Base-by-base conservation (phyloP, 2,797 vertebrate genomes). In the Dicrostonyx torquatus region DNA sequence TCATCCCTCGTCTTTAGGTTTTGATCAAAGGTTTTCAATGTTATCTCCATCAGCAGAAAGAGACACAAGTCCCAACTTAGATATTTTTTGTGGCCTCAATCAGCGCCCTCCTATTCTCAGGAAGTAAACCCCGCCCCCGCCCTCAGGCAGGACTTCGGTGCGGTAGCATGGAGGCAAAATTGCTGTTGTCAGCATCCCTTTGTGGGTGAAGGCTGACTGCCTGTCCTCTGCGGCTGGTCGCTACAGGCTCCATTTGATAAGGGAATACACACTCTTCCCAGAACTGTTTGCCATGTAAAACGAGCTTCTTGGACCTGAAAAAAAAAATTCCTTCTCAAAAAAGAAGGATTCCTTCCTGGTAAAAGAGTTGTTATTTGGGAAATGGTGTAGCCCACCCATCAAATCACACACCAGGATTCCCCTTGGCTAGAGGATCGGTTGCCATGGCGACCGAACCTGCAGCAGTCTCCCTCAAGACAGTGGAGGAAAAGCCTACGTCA, bases 371-470 rank as follows among this genome's bases (percentile, higher is more conserved):
- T 90, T 64, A 1, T 89, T 43, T 48, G 87, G 85, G 31, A 91
- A 93, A 80, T 76, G 68, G 68, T 82, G 82, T 66, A 60, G 58
- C 89, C 60, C 91, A 93, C 93, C 91, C 89, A 72, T 91, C 62
- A 37, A 79, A 94, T 91, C 95, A 53, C 89, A 91, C 50, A 75
- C 62, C 58, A 82, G 86, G 77, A 72, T n/a, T 92, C 72, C 73
- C 82, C 64, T 72, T 43, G 60, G 80, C 37, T 7, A 87, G 64
- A 90, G 66, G 72, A 76, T 86, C 73, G 6, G 94, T 94, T 96
- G 86, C 60, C 60, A 75, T 89, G 64, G 78, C 79, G 96, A 97
- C 92, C 37, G 64, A 89, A 70, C 85, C 94, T 93, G 88, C 24
- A 80, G 87, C 80, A 12, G 24, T 92, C 93, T 79, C 66, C 90